Conservation (phyloP, 2,797 vertebrate genomes). For the Acrossocheilus wenchowensis region DNA sequence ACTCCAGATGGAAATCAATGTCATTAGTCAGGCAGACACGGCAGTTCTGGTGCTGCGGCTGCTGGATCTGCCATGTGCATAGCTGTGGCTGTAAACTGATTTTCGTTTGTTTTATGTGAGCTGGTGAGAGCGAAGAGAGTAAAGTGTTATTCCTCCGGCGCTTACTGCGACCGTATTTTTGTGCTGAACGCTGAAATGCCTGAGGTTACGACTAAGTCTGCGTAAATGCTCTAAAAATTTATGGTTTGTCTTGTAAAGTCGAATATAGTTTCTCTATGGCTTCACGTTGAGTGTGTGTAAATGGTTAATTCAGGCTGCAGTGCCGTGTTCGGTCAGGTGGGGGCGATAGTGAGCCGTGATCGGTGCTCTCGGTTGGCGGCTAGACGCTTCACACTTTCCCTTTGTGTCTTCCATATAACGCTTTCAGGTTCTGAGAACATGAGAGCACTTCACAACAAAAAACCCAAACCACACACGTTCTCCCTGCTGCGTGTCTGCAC, state of each 20-base stretch:
- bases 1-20: conserved; percentile 54
- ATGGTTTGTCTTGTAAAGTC: conserved; percentile 23
- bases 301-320: not conserved
- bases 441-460: conserved; percentile 59
- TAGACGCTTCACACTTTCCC: conserved; percentile 55
- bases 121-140: conserved; percentile 20
- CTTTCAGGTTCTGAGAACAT: conserved; percentile 70
- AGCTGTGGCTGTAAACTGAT: conserved; percentile 43
- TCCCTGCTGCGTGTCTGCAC: conserved; percentile 65
- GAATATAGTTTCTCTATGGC: conserved; percentile 33
- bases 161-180: not conserved
- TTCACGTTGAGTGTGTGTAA: not conserved
- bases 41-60: conserved; percentile 47
- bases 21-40: conserved; percentile 50
- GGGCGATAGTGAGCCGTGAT: conserved; percentile 45
- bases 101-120: conserved; percentile 36
- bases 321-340: conserved; percentile 14
- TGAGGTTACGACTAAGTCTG: conserved; percentile 29
- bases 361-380: not conserved
- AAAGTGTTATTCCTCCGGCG: conserved; percentile 14
- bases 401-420: conserved; percentile 69
- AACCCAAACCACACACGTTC: conserved; percentile 66
- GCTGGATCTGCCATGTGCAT: conserved; percentile 34
- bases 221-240: conserved; percentile 1
- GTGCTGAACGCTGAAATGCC: conserved; percentile 28